Percentiles rank a stretch among this genome's conserved stretches.
Evolutionary conservation across 1,140 invertebrate species (phyloP).

Genomic region (Dinothrombium tinctorium): DNA sequence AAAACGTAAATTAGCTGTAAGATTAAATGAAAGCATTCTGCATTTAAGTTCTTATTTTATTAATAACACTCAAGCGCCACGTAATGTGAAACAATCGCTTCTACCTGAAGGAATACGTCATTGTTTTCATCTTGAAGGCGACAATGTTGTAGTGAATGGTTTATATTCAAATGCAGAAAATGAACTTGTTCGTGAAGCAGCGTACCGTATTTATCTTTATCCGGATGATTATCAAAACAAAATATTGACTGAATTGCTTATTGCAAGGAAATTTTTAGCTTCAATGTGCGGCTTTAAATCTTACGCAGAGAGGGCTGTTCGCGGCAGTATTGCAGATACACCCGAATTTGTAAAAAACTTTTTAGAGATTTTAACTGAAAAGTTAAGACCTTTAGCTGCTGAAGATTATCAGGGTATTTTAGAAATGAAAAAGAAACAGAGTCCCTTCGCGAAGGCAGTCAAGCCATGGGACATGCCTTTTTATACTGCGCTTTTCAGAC

Average conservation of each 20-base stretch:
- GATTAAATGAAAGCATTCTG: conserved; percentile 52
- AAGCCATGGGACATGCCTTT: conserved; percentile 66
- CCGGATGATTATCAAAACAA: conserved; percentile 50
- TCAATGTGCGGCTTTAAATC: conserved; percentile 59
- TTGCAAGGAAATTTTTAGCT: conserved; percentile 47
- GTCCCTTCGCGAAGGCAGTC: conserved; percentile 22
- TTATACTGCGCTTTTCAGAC: conserved; percentile 19
- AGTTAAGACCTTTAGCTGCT: conserved; percentile 20
- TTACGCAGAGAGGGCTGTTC: conserved; percentile 64
- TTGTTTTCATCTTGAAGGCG: conserved; percentile 42
- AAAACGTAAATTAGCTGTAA: conserved; percentile 37
- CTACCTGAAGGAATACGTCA: conserved; percentile 39
- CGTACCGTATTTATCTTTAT: conserved; percentile 60
- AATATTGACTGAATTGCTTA: conserved; percentile 42
- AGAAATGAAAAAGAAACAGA: conserved; percentile 37
- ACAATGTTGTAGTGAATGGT: conserved; percentile 44
- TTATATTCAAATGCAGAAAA: conserved; percentile 51
- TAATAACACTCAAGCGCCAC: conserved; percentile 39
- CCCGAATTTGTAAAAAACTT: conserved; percentile 53
- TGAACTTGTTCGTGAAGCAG: conserved; percentile 48
- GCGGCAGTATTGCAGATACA: conserved; percentile 56
- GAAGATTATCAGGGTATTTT: conserved; percentile 38
- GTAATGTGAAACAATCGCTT: conserved; percentile 35
- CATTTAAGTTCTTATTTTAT: conserved; percentile 67
- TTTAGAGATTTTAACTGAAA: conserved; percentile 44